Conservation (phyloP, 2,113 vertebrate species). For the Halcyon senegalensis region DNA sequence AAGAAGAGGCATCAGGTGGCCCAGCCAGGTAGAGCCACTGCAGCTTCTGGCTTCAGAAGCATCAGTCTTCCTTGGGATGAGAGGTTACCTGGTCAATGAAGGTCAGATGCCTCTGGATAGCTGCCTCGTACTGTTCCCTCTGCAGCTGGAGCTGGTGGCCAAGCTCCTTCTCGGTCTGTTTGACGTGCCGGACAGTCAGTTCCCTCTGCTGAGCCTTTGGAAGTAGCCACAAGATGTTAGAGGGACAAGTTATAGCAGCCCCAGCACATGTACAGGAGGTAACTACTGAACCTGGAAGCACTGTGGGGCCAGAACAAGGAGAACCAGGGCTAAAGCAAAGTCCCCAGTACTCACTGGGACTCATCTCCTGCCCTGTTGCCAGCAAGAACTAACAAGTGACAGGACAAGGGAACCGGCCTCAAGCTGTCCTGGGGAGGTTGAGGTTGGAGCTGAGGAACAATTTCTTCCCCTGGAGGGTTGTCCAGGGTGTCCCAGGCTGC, state of each 20-base stretch:
- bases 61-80: rapidly evolving
- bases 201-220: conserved; percentile 89
- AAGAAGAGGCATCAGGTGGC: background rate
- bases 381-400: background rate
- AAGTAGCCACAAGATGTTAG: background rate
- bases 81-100: conserved; percentile 93
- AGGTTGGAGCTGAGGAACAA: no score
- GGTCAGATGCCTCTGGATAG: conserved; percentile 89
- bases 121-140: conserved; percentile 91
- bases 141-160: conserved; percentile 83
- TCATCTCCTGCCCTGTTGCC: background rate
- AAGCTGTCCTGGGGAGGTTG: no score
- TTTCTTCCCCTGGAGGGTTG: background rate
- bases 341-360: background rate
- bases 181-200: conserved; percentile 81
- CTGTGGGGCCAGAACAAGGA: background rate
- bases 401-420: no score
- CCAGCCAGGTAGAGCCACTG: background rate
- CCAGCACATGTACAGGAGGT: background rate
- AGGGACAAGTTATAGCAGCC: background rate
- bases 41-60: background rate
- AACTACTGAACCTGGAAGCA: background rate
- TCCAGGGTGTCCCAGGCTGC: background rate
- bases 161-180: conserved; percentile 89
- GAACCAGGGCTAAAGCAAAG: background rate